Evolutionary conservation across 2,113 vertebrate genomes (phyloP).

Genomic region (Calypte anna): DNA sequence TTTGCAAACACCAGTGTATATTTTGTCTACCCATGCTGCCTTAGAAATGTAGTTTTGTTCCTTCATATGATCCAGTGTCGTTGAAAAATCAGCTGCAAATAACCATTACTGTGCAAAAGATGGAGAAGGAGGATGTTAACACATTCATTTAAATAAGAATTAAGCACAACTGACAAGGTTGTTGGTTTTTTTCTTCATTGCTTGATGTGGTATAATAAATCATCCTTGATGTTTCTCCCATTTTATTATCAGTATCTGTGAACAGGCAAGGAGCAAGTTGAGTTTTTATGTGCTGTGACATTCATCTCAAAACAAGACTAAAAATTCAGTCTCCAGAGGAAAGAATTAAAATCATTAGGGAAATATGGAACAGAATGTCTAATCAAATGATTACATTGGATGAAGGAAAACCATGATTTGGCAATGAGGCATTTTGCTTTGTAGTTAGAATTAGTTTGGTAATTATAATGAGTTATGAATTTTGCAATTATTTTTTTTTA

Average conservation of each 20-base stretch:
- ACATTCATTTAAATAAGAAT: conserved; percentile 27
- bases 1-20: neutral
- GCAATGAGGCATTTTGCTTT: conserved; percentile 59
- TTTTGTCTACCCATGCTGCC: neutral
- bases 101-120: conserved; percentile 9
- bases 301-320: conserved; percentile 51
- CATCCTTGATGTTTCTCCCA: conserved; percentile 43
- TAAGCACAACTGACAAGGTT: conserved; percentile 15
- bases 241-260: conserved; percentile 58
- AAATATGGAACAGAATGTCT: conserved; percentile 51
- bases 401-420: conserved; percentile 41
- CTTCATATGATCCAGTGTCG: neutral
- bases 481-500: conserved; percentile 35
- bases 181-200: neutral
- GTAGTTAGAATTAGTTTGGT: conserved; percentile 48
- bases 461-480: conserved; percentile 19
- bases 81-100: conserved; percentile 19
- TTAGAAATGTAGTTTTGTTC: neutral
- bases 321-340: conserved; percentile 54
- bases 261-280: conserved; percentile 46
- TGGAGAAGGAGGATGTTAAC: conserved; percentile 18
- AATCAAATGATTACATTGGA: conserved; percentile 56
- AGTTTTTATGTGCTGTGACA: conserved; percentile 49
- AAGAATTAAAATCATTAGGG: conserved; percentile 60
- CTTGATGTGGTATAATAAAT: conserved; percentile 49